Conservation (phyloP, 2,797 vertebrate genomes). For the Prionace glauca region DNA sequence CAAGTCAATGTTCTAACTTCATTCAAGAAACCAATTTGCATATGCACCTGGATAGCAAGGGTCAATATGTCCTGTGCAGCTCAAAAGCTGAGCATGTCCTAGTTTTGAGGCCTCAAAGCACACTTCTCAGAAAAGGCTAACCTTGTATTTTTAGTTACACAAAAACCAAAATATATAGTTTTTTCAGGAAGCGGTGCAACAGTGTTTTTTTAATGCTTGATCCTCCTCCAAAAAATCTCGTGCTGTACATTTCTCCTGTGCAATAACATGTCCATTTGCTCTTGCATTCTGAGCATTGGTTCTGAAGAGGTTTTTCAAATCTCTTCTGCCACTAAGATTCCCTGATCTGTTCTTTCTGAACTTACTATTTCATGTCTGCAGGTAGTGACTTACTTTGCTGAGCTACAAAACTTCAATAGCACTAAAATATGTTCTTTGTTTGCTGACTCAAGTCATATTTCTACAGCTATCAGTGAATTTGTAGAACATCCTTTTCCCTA, state of each 20-base stretch:
- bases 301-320: neutral
- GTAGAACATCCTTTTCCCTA: conserved; percentile 31
- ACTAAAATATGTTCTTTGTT: neutral
- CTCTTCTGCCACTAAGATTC: conserved; percentile 23
- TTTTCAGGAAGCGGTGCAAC: neutral
- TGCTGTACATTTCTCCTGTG: neutral
- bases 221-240: neutral
- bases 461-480: conserved; percentile 30
- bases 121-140: neutral
- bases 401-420: neutral
- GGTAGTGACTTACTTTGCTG: conserved; percentile 11
- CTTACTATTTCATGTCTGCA: neutral
- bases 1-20: neutral
- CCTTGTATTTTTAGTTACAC: neutral
- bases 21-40: neutral
- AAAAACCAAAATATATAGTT: neutral
- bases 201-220: neutral
- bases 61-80: neutral
- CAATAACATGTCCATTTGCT: neutral
- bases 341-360: conserved; percentile 14
- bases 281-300: neutral
- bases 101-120: neutral
- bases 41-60: neutral
- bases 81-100: neutral
- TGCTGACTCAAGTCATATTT: conserved; percentile 28